phyloP scores from a whole-genome alignment of 2,888 invertebrate genomes.

The Hyposoter dolosus region DNA sequence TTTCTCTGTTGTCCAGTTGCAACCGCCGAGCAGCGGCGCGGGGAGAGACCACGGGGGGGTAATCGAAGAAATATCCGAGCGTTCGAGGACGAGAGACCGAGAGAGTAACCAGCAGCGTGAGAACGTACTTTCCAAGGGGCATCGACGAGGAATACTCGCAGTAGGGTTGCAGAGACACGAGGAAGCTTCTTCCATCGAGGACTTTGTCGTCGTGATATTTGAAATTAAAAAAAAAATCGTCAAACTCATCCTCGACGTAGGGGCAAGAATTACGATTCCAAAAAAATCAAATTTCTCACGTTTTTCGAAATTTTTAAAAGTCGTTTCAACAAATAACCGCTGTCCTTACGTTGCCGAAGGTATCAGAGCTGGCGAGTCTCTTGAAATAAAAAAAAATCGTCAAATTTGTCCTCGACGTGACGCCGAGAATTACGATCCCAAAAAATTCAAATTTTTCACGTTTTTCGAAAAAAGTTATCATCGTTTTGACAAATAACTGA shows the following conservation, averaged over 20 bases:
- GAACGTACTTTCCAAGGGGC: constrained; percentile 79
- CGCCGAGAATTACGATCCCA: not conserved
- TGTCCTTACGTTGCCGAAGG: too few species aligned
- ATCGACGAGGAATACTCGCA: constrained; percentile 76
- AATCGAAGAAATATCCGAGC: constrained; percentile 28
- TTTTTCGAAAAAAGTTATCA: not conserved
- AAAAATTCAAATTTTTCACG: not conserved
- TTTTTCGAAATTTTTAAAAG: not conserved
- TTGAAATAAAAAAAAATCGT: not conserved
- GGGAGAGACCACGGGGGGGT: not conserved
- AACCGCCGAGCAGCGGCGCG: not conserved
- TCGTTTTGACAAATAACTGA: not conserved
- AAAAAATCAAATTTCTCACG: not conserved
- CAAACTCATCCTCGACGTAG: not conserved
- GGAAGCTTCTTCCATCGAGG: constrained; percentile 71
- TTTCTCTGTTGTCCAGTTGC: constrained; percentile 11
- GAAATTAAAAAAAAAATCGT: not conserved
- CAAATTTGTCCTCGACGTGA: not conserved
- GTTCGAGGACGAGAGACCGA: constrained; percentile 15
- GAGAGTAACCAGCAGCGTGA: constrained; percentile 75
- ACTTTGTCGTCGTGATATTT: not conserved
- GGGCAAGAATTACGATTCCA: not conserved
- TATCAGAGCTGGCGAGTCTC: too few species aligned
- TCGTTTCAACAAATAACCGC: not conserved
- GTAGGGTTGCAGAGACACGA: constrained; percentile 74